Evolutionary conservation across 2,888 invertebrate species (phyloP).

Genomic region (Mythimna vitellina): DNA sequence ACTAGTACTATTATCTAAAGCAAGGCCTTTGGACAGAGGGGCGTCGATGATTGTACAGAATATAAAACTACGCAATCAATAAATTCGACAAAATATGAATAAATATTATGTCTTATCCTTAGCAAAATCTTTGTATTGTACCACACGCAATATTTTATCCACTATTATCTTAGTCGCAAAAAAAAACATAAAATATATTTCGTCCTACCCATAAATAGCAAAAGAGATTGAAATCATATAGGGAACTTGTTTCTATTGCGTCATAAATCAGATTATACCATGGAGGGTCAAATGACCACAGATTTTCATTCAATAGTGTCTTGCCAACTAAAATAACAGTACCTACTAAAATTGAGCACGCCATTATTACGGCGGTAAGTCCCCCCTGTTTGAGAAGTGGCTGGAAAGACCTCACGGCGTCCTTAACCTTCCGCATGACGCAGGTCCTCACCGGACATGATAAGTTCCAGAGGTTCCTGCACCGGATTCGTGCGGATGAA

Average conservation of each 20-base stretch:
- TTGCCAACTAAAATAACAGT: constrained; percentile 54
- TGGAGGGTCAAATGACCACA: constrained; percentile 44
- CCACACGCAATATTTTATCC: constrained; percentile 9
- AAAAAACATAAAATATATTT: constrained; percentile 35
- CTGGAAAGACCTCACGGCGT: too few species aligned
- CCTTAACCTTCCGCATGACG: too few species aligned
- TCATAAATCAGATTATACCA: constrained; percentile 55
- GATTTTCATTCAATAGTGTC: constrained; percentile 48
- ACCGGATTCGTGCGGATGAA: too few species aligned
- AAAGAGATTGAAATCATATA: constrained; percentile 49
- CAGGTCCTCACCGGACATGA: too few species aligned
- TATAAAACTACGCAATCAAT: background rate
- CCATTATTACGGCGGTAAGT: too few species aligned
- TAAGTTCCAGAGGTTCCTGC: too few species aligned
- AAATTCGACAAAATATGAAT: background rate
- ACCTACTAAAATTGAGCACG: constrained; percentile 8
- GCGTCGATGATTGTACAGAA: background rate
- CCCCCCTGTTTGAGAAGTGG: too few species aligned
- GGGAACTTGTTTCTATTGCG: constrained; percentile 49
- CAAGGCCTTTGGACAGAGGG: too few species aligned
- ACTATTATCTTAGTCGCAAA: background rate
- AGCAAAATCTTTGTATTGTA: background rate
- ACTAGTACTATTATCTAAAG: too few species aligned
- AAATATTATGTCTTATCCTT: background rate
- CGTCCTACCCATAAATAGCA: constrained; percentile 46